These are phyloP conservation scores for Watsonalla cultraria DNA, from an alignment of 2,888 invertebrate species.

Conservation along the genomic window DNA sequence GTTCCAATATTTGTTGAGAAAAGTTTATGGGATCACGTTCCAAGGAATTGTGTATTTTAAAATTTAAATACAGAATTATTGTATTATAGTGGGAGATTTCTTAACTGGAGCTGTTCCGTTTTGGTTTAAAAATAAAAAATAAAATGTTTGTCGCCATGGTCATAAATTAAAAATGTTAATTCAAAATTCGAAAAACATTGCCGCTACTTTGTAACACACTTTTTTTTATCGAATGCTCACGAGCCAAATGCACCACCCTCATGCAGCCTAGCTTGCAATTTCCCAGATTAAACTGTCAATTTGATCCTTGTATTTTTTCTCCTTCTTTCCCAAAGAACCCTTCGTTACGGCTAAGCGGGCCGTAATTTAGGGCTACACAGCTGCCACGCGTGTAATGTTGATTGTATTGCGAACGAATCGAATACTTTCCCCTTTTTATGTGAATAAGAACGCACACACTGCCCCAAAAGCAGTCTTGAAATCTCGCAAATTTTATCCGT, in stretches of 20 bases:
- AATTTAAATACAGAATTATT: not conserved
- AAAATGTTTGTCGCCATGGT: too few species aligned
- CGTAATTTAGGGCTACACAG: slow-evolving; percentile 72
- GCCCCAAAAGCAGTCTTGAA: not conserved
- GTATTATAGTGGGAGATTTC: too few species aligned
- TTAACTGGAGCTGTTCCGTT: too few species aligned
- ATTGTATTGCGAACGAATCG: slow-evolving; percentile 70
- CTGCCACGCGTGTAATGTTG: slow-evolving; percentile 71
- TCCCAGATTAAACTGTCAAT: slow-evolving; percentile 71
- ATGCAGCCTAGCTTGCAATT: slow-evolving; percentile 41
- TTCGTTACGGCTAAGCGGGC: slow-evolving; percentile 56
- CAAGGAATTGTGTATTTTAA: not conserved
- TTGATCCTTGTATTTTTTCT: slow-evolving; percentile 44
- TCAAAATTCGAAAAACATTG: slow-evolving; percentile 2
- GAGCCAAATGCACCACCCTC: slow-evolving; percentile 18
- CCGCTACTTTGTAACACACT: slow-evolving; percentile 17
- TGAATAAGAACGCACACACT: slow-evolving; percentile 23
- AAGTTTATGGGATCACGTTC: not conserved
- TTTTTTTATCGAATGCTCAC: slow-evolving; percentile 11
- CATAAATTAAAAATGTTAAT: too few species aligned
- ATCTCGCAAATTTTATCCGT: not conserved
- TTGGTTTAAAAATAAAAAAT: too few species aligned
- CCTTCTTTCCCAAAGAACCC: slow-evolving; percentile 51
- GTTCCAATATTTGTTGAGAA: slow-evolving; percentile 9
- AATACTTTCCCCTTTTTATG: slow-evolving; percentile 55